These are phyloP conservation scores for Rhinatrema bivittatum DNA, from an alignment of 2,797 vertebrate genomes.

Conservation along the genomic window DNA sequence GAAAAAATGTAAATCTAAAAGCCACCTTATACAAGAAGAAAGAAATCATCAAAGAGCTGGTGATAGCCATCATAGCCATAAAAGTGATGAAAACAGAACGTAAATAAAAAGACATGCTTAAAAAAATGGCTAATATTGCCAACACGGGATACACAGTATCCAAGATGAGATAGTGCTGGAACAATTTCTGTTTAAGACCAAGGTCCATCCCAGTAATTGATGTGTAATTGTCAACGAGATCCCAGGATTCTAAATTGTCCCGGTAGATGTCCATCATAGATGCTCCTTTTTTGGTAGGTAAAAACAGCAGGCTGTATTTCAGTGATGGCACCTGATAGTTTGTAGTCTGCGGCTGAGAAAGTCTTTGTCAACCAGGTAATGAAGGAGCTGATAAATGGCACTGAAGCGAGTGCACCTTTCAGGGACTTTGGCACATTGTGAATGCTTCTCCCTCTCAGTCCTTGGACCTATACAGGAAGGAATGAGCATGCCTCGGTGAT, in stretches of 20 bases:
- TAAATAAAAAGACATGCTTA: conserved; percentile 82
- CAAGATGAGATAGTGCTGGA: conserved; percentile 83
- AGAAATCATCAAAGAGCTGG: conserved; percentile 77
- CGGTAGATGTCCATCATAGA: conserved; percentile 88
- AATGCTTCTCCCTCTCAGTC: conserved; percentile 56
- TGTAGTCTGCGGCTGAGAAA: conserved; percentile 87
- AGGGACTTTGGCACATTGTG: conserved; percentile 75
- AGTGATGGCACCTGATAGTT: conserved; percentile 93
- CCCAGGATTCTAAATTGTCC: conserved; percentile 71
- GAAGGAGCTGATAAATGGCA: conserved; percentile 83
- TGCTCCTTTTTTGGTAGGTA: conserved; percentile 80
- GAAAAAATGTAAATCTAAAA: conserved; percentile 86
- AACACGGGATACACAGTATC: conserved; percentile 84
- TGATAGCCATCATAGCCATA: conserved; percentile 73
- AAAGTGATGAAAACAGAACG: conserved; percentile 81
- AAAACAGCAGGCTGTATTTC: conserved; percentile 89
- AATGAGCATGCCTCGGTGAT: conserved; percentile 75
- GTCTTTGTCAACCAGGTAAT: conserved; percentile 91
- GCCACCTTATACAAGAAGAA: conserved; percentile 93
- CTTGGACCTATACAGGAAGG: conserved; percentile 60
- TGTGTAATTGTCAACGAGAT: conserved; percentile 81
- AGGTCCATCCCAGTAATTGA: conserved; percentile 93
- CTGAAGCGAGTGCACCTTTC: conserved; percentile 75
- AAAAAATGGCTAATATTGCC: conserved; percentile 75
- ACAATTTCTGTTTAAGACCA: conserved; percentile 87